Evolutionary conservation across 2,113 vertebrate genomes (phyloP), one percentile per base, ranked within the genome.

Genomic region (Bubo scandiacus): DNA sequence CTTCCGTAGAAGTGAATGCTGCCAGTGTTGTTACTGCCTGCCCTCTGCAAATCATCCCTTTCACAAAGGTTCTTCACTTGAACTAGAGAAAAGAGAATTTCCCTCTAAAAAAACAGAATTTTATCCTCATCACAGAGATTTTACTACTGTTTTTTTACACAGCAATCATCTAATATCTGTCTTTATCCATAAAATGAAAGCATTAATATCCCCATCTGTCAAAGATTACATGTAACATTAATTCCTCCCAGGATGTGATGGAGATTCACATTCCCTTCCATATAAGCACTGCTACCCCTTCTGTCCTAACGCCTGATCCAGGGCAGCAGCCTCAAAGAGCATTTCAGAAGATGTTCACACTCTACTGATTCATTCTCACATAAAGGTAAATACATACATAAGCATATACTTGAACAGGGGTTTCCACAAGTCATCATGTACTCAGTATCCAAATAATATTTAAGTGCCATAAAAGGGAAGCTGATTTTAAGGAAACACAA

Each of bases 181-280:
- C 40, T 92, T 94, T 75, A 87, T 86, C 77, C 66, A 74, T 75
- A 87, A 91, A 93, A 65, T 38, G 54, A 49, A 88, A 93, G 57
- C 58, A 82, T 88, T 91, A 81, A 49, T 38, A 73, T 78, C 36
- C 72, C 85, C 71, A 88, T 93, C 86, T 88, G 94, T 93, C 86
- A 94, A 93, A 91, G 86, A 81, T 61, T 79, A 68, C 54, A 51
- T 61, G 34, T 92, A 84, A 86, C 68, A 68, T 89, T 65, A 8
- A 52, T 85, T 88, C 51, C 51, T 84, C 45, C 19, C 36, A 43
- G 73, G 54, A 55, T 38, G 36, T 42, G 45, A 27, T 78, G 71
- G 63, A 71, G n/a, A 70, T 38, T 30, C 59, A 77, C 14, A 26
- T 88, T 91, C 19, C 38, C 21, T 68, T 91, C 81, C 0, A 0